Base-by-base conservation (phyloP, 1,140 invertebrate species). In the Drosophila sturtevanti region DNA sequence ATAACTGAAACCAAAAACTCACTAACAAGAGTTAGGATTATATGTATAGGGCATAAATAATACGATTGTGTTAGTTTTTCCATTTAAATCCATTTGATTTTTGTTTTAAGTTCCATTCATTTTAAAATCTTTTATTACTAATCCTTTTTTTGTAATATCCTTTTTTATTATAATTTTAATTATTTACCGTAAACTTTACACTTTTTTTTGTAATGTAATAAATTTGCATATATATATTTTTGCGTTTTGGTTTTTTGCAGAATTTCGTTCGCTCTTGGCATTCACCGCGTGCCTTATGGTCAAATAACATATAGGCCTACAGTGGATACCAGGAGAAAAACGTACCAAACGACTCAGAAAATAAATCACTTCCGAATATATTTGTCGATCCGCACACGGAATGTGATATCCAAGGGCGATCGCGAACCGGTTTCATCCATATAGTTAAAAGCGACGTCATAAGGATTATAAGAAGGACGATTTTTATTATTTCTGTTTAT, bases 241-340 rank as follows among this genome's bases (percentile, higher is more conserved):
- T 12, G 7, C 41, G 41, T 34, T 16, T 52, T 44, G 9, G 58
- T 48, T 41, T 9, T 31, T 68, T 84, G 94, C 92, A 93, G 94
- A 93, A 78, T 92, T 93, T 92, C 94, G 95, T 95, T 95, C 95
- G 95, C 96, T 97, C 96, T 97, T 97, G 96, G 96, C 96, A 97
- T 97, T 97, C 96, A 97, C 96, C 96, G 96, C 96, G 96, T 97
- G 96, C 96, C 96, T 97, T 97, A 97, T 97, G 96, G 94, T 95
- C 93, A 93, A 92, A 93, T 92, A 92, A 95, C 95, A 97, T 97
- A 97, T 95, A 94, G 95, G 94, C 95, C 95, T 94, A 95, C 96
- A 97, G 96, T 97, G 95, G 96, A 96, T 94, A 95, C 95, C 94
- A 96, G 95, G 95, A 96, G 95, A 94, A 93, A 90, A 93, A 94